These are phyloP conservation scores for Petrocephalus sullivani DNA, from an alignment of 2,797 vertebrate genomes.

Conservation along the genomic window DNA sequence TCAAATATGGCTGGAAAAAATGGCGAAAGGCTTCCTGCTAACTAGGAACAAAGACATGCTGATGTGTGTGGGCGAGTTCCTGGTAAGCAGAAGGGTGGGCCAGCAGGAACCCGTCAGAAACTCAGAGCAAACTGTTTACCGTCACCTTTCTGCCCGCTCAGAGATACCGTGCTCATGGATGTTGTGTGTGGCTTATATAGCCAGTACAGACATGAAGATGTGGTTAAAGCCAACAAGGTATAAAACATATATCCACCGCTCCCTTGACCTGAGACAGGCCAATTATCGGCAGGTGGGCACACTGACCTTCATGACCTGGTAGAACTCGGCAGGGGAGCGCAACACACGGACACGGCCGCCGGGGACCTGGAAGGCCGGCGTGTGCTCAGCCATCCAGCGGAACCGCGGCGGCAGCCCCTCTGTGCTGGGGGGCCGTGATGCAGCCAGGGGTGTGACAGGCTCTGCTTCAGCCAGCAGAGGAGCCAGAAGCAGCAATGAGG, in stretches of 20 bases:
- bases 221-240: neutral
- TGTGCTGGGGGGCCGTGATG: constrained; percentile 52
- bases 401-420: constrained; percentile 67
- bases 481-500: constrained; percentile 81
- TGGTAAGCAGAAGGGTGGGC: neutral
- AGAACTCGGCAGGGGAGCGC: constrained; percentile 83
- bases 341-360: constrained; percentile 76
- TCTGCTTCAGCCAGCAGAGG: constrained; percentile 74
- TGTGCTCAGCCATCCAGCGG: constrained; percentile 84
- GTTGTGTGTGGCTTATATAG: neutral
- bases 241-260: neutral
- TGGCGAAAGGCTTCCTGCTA: neutral
- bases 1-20: neutral
- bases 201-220: neutral
- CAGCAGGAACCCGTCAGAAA: neutral
- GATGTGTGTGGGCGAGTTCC: neutral
- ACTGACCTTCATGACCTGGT: constrained; percentile 84
- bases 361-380: constrained; percentile 82
- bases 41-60: neutral
- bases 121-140: neutral
- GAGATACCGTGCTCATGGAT: neutral
- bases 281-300: neutral
- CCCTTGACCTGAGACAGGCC: neutral
- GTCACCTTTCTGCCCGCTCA: neutral
- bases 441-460: constrained; percentile 50